These are phyloP conservation scores for Meles meles DNA, from an alignment of 2,113 vertebrate species.

Conservation along the genomic window DNA sequence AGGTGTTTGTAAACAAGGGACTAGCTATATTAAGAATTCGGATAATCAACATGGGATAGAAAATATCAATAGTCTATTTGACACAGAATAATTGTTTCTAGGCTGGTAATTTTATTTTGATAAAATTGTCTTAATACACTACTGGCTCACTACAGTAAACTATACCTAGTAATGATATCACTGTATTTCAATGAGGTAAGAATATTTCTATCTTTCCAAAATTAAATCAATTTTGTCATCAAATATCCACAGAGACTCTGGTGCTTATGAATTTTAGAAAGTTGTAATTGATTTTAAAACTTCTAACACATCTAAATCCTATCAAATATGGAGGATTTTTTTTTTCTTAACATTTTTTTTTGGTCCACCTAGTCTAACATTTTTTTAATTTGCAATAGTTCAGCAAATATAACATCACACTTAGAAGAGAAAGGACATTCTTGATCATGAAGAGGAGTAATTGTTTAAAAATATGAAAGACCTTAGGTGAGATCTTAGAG, in stretches of 20 bases:
- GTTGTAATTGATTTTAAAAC: conserved; percentile 52
- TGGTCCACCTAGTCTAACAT: background rate
- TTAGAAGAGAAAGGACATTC: background rate
- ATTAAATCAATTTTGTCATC: conserved; percentile 39
- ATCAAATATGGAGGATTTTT: background rate
- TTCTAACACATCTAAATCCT: background rate
- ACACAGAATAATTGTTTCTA: background rate
- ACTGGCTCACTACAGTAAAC: background rate
- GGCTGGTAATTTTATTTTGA: conserved; percentile 16
- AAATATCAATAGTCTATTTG: background rate
- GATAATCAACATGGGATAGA: background rate
- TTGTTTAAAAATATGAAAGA: background rate
- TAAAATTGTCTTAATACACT: conserved; percentile 18
- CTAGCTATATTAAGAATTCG: background rate
- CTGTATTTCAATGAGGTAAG: background rate
- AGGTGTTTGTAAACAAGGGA: background rate
- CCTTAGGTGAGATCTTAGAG: background rate
- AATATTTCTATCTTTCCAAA: conserved; percentile 10
- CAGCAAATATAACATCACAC: background rate
- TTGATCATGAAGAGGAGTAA: background rate
- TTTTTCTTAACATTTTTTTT: background rate
- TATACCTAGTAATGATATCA: conserved; percentile 6
- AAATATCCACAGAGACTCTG: background rate
- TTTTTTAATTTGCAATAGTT: background rate
- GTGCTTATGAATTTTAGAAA: conserved; percentile 19